These are phyloP conservation scores for Falcunculus frontatus DNA, from an alignment of 2,113 vertebrate genomes.

Conservation along the genomic window DNA sequence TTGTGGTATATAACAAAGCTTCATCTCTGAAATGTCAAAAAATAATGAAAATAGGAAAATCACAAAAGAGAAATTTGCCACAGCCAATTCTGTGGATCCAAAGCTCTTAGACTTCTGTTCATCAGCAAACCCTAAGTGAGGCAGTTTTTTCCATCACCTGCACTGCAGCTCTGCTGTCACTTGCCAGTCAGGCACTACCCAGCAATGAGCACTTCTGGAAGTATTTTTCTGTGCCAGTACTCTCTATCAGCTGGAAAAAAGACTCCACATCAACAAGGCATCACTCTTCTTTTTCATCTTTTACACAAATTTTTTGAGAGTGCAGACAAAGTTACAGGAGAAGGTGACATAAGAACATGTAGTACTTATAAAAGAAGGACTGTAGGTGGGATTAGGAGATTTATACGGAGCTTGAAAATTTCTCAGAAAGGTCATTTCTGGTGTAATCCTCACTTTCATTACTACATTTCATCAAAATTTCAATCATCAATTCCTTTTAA, in stretches of 20 bases:
- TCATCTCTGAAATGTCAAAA: conserved; percentile 54
- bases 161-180: neutral
- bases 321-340: neutral
- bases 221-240: neutral
- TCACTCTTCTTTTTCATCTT: neutral
- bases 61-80: conserved; percentile 29
- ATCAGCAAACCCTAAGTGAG: neutral
- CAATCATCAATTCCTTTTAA: conserved; percentile 22
- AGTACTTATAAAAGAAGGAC: neutral
- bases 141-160: neutral
- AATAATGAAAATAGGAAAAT: conserved; percentile 48
- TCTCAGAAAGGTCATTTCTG: neutral
- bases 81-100: neutral
- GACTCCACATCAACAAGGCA: neutral
- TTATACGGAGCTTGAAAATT: neutral
- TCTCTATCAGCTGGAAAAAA: neutral
- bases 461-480: conserved; percentile 18
- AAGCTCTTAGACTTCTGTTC: conserved; percentile 8
- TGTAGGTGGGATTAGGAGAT: neutral
- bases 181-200: neutral
- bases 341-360: conserved; percentile 10
- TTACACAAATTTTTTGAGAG: neutral
- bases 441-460: neutral
- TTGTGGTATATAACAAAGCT: conserved; percentile 44
- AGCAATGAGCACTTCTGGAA: neutral